A percentile compares a stretch with the other conserved stretches of the same genome.
Conservation (phyloP, 1,140 invertebrate species). For the Caenorhabditis brenneri region DNA sequence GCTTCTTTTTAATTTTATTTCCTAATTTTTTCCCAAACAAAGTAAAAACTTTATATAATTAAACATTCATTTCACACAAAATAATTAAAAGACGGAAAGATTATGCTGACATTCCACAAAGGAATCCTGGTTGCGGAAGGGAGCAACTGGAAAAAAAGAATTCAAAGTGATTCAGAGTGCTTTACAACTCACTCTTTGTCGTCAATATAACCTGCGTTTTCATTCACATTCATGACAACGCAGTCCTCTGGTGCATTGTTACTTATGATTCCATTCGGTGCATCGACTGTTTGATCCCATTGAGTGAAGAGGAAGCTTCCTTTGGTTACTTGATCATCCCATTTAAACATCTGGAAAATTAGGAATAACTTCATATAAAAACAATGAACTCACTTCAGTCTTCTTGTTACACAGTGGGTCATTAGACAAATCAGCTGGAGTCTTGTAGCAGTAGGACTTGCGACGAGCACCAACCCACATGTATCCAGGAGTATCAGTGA, state of each 20-base stretch:
- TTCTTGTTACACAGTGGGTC: neutral
- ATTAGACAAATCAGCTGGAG: neutral
- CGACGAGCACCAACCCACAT: constrained; percentile 14
- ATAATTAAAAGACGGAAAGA: neutral
- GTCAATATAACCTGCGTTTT: neutral
- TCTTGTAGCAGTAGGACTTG: neutral
- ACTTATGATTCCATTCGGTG: neutral
- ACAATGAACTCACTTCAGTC: neutral
- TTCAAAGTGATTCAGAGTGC: neutral
- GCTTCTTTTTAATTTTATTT: neutral
- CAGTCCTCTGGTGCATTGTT: constrained; percentile 24
- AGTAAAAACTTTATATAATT: neutral
- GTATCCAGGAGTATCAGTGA: neutral
- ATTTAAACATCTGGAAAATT: neutral
- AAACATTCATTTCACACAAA: neutral
- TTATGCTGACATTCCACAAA: neutral
- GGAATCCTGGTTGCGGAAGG: neutral
- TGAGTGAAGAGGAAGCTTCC: neutral
- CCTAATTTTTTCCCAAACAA: neutral
- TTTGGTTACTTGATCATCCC: neutral
- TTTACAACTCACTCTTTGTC: neutral
- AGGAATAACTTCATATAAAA: too few species aligned
- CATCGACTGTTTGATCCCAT: neutral
- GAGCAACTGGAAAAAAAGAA: neutral
- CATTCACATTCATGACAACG: constrained; percentile 5